Evolutionary conservation across 2,113 vertebrate species (phyloP).

Genomic region (Tamias sibiricus): DNA sequence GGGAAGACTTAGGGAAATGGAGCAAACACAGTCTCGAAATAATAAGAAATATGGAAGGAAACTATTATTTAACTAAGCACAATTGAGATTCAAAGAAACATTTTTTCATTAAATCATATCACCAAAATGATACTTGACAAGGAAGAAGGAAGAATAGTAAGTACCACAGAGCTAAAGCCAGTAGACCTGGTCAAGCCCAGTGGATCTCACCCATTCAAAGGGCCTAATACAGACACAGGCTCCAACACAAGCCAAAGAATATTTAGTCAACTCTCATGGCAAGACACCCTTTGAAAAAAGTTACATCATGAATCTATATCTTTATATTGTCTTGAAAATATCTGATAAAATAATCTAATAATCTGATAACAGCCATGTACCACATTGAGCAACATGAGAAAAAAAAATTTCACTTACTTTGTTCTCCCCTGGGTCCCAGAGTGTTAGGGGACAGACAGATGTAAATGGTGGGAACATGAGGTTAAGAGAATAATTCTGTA

Average conservation of each 20-base stretch:
- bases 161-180: neutral
- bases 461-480: too few species aligned
- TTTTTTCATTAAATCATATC: neutral
- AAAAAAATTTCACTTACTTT: neutral
- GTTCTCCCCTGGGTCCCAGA: neutral
- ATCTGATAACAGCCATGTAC: neutral
- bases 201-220: neutral
- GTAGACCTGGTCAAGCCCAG: neutral
- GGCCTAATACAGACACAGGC: neutral
- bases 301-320: neutral
- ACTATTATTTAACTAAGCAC: neutral
- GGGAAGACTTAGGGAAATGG: neutral
- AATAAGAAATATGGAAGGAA: neutral
- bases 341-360: too few species aligned
- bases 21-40: neutral
- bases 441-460: too few species aligned
- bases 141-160: neutral
- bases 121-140: neutral
- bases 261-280: accelerated
- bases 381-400: neutral
- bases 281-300: neutral
- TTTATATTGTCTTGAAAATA: neutral
- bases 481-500: too few species aligned
- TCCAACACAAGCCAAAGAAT: too few species aligned
- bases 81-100: neutral